Percentiles rank a stretch among this genome's conserved stretches.
phyloP scores from a whole-genome alignment of 2,797 vertebrate species.

The Chelonia mydas region DNA sequence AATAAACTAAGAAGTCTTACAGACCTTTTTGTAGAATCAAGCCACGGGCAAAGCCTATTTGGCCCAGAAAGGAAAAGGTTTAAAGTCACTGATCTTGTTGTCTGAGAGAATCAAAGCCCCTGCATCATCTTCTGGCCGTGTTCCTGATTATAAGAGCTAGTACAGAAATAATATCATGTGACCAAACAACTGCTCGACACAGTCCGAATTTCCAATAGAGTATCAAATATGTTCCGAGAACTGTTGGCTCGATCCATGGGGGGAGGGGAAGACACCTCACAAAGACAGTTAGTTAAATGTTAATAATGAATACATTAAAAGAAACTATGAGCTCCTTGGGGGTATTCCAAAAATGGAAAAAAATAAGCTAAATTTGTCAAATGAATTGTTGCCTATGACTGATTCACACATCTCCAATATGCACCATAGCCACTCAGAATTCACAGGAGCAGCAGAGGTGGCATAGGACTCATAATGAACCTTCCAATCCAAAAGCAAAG shows the following conservation, averaged over 20 bases:
- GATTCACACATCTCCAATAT: background rate
- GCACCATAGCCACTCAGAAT: background rate
- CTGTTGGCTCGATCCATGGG: accelerated
- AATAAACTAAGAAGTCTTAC: background rate
- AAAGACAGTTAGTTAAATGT: background rate
- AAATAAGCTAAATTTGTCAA: background rate
- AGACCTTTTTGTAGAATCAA: background rate
- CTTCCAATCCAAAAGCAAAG: background rate
- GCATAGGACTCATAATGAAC: background rate
- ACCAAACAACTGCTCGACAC: background rate
- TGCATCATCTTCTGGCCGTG: background rate
- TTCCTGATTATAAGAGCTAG: background rate
- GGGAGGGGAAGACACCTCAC: background rate
- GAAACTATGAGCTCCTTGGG: background rate
- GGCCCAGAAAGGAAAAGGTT: background rate
- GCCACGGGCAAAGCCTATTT: background rate
- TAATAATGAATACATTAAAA: background rate
- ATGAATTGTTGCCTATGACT: background rate
- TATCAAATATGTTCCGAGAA: accelerated
- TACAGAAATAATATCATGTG: background rate
- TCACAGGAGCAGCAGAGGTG: background rate
- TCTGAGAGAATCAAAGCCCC: background rate
- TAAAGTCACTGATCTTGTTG: background rate
- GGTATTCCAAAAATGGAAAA: background rate
- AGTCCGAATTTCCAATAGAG: background rate